Evolutionary conservation across 2,113 vertebrate genomes (phyloP), one percentile per base, ranked within the genome.

Genomic region (Orientallactaga bullata): DNA sequence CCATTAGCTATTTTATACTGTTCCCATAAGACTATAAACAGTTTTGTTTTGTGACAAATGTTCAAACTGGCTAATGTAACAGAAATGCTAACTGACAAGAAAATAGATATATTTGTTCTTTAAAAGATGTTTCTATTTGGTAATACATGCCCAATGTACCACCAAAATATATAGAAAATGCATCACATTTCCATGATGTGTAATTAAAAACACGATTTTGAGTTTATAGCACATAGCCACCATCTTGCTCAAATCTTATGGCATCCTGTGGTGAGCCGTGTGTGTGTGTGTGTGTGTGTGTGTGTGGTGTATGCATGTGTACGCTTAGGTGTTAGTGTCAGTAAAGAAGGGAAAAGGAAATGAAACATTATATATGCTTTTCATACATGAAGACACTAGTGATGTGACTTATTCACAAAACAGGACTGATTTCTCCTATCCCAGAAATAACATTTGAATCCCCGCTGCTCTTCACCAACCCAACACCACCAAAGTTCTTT

Each of bases 31-130:
- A 77, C 37, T 55, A 2, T 55, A 35, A 91, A 78, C 30, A 80
- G 28, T 5, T 90, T 32, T 51, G 51, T 51, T 77, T 89, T 66
- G 79, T 71, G 37, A 84, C 24, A 55, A 91, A 93, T 85, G 66
- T 81, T 87, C 39, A 66, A 87, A 76, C 83, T 68, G 73, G 30
- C 6, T 66, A 87, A 35, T 63, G 30, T 35, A n/a, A 51, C 26
- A 88, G 65, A 71, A 93, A 73, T 96, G 94, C 32, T 47, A 63
- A 77, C 35, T 42, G 66, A 91, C 69, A 72, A 85, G 65, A 95
- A 79, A 21, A 89, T 23, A 77, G 28, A 35, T 55, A 42, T 51
- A 13, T 51, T 78, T 90, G 51, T 72, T 86, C 72, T 85, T 68
- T 88, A 89, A 73, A 58, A 71, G 88, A 68, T 16, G 26, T 60